Conservation (phyloP, 2,113 vertebrate genomes). For the Limanda limanda region DNA sequence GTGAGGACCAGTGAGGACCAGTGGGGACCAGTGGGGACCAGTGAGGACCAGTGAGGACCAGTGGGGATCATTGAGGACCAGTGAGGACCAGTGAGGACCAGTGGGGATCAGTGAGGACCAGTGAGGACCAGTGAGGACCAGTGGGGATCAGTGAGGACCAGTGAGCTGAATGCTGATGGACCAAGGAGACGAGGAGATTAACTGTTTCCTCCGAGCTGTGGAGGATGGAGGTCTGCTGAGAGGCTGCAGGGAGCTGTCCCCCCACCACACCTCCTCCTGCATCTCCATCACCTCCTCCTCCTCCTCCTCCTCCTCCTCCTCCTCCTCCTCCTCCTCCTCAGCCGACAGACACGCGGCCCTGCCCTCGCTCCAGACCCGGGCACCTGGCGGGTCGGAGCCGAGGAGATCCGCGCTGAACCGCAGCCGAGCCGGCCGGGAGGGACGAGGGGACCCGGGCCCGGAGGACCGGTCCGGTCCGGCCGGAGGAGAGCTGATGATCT, state of each 20-base stretch:
- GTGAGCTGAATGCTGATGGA: slow-evolving; percentile 93
- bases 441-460: slow-evolving; percentile 47
- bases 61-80: too few species aligned
- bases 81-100: too few species aligned
- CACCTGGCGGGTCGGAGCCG: slow-evolving; percentile 92
- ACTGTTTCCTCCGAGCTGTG: slow-evolving; percentile 86
- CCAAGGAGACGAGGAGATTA: slow-evolving; percentile 85
- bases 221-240: slow-evolving; percentile 82
- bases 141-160: too few species aligned
- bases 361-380: slow-evolving; percentile 88
- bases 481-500: slow-evolving; percentile 77
- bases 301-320: slow-evolving; percentile 80
- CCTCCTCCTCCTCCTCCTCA: slow-evolving; percentile 79
- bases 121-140: too few species aligned
- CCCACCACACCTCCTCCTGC: slow-evolving; percentile 62
- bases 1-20: too few species aligned
- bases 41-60: too few species aligned
- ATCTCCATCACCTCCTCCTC: slow-evolving; percentile 62
- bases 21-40: too few species aligned
- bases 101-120: too few species aligned
- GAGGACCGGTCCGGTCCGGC: slow-evolving; percentile 72
- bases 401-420: slow-evolving; percentile 94
- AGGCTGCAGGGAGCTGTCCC: slow-evolving; percentile 88
- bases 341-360: slow-evolving; percentile 92
- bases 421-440: slow-evolving; percentile 92